Evolutionary conservation across 2,888 invertebrate species (phyloP).

Genomic region (Acrobasis suavella): DNA sequence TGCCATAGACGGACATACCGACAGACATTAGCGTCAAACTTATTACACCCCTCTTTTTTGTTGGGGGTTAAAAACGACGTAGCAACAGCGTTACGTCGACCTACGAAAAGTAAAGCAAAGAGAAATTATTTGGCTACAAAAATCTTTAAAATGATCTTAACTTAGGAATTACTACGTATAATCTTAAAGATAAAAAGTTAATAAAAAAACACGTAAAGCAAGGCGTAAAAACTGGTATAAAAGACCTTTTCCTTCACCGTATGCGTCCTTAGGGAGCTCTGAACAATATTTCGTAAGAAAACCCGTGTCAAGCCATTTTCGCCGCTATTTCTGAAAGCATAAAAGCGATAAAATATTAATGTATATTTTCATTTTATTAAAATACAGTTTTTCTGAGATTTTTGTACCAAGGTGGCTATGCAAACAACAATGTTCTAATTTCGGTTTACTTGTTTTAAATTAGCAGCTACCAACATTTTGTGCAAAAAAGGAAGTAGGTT

Average conservation of each 20-base stretch:
- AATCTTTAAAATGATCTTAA: neutral
- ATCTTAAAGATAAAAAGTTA: neutral
- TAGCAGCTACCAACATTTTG: neutral
- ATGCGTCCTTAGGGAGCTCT: constrained; percentile 2
- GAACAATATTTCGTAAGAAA: neutral
- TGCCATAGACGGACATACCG: too few relatives aligned
- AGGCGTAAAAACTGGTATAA: neutral
- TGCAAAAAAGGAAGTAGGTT: too few relatives aligned
- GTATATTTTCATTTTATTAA: neutral
- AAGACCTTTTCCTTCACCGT: constrained; percentile 3
- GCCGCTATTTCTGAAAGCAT: neutral
- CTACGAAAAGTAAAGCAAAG: too few relatives aligned
- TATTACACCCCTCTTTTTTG: too few relatives aligned
- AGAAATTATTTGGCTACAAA: neutral
- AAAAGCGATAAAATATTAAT: neutral
- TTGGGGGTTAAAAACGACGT: too few relatives aligned
- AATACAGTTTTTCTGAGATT: neutral
- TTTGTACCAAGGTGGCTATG: neutral
- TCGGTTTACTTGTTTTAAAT: neutral
- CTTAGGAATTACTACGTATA: neutral
- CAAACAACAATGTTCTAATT: neutral
- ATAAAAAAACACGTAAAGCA: neutral
- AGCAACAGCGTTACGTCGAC: too few relatives aligned
- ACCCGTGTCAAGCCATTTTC: neutral
- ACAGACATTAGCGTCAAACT: too few relatives aligned